Conservation (phyloP, 2,797 vertebrate genomes). For the Natrix natrix region DNA sequence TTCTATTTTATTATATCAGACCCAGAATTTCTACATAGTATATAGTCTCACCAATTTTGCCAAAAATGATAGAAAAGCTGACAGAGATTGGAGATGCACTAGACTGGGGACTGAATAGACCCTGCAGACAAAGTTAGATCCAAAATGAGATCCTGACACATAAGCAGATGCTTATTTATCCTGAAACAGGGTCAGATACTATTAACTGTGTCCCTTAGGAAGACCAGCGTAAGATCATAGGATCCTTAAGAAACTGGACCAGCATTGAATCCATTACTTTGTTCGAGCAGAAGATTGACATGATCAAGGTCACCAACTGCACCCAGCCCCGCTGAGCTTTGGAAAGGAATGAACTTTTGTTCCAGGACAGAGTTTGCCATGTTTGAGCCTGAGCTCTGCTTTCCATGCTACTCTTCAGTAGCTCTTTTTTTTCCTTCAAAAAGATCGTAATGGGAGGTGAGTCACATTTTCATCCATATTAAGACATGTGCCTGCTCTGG, state of each 20-base stretch:
- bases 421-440: neutral
- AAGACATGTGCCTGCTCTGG: neutral
- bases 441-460: neutral
- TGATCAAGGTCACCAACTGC: neutral
- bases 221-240: neutral
- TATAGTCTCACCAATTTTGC: neutral
- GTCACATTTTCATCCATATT: neutral
- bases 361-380: neutral
- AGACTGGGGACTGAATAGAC: neutral
- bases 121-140: neutral
- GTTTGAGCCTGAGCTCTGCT: neutral
- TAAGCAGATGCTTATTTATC: neutral
- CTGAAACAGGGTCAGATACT: neutral
- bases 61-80: neutral
- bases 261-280: neutral
- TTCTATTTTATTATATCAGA: neutral
- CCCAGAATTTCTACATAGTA: neutral
- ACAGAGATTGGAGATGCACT: neutral
- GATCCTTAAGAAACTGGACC: neutral
- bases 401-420: neutral
- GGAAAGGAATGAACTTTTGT: neutral
- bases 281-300: neutral
- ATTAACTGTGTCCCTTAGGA: neutral
- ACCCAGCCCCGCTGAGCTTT: neutral
- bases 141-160: neutral